phyloP scores from a whole-genome alignment of 2,113 vertebrate species.

The Poicephalus gulielmi region DNA sequence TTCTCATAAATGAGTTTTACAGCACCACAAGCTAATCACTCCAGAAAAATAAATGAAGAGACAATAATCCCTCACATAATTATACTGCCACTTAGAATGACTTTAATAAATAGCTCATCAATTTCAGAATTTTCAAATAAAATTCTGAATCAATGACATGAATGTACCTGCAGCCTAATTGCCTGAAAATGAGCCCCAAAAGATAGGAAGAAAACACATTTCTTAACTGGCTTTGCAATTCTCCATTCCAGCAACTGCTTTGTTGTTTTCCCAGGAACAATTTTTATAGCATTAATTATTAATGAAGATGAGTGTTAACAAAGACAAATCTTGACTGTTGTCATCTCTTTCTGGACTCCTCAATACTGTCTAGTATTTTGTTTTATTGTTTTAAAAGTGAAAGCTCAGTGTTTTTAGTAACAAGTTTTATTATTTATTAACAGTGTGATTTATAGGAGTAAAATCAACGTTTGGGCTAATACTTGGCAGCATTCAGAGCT shows the following conservation, averaged over 20 bases:
- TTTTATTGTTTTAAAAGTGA: not conserved
- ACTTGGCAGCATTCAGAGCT: not conserved
- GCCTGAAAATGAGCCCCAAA: constrained; percentile 43
- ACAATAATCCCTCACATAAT: constrained; percentile 61
- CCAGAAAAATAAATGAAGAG: constrained; percentile 51
- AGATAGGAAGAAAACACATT: not conserved
- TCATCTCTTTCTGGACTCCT: not conserved
- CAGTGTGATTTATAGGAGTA: not conserved
- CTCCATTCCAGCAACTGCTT: not conserved
- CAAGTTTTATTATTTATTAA: not conserved
- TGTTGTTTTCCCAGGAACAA: not conserved
- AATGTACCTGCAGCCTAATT: constrained; percentile 42
- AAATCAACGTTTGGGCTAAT: not conserved
- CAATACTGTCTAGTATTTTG: not conserved
- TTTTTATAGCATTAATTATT: not conserved
- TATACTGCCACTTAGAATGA: constrained; percentile 17
- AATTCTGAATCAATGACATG: not conserved
- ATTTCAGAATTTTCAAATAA: constrained; percentile 3
- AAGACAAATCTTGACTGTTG: not conserved
- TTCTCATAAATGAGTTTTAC: constrained; percentile 50
- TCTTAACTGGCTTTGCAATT: not conserved
- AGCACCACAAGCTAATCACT: constrained; percentile 49
- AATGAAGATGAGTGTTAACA: not conserved
- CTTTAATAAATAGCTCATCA: constrained; percentile 56
- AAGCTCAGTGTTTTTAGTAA: not conserved